Percentiles rank a stretch among this genome's conserved stretches.
phyloP scores from a whole-genome alignment of 2,888 invertebrate genomes.

The Epirrita christyi region DNA sequence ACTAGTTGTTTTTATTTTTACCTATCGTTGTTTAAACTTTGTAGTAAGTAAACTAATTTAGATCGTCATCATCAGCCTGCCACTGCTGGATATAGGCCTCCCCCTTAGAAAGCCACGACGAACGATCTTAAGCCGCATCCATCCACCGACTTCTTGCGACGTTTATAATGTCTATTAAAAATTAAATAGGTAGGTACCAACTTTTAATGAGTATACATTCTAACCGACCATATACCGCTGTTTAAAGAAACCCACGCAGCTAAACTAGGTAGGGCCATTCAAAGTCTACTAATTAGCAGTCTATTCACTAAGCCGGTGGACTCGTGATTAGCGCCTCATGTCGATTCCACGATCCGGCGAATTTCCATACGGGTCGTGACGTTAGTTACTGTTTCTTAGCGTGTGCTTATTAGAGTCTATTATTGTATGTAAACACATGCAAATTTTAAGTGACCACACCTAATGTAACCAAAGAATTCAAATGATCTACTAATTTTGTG shows the following conservation, averaged over 20 bases:
- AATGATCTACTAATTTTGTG: too few relatives aligned
- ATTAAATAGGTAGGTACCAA: too few relatives aligned
- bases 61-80: too few relatives aligned
- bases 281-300: slow-evolving; percentile 11
- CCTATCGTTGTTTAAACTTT: too few relatives aligned
- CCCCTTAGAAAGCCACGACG: too few relatives aligned
- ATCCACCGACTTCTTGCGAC: too few relatives aligned
- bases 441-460: not conserved
- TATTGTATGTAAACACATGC: not conserved
- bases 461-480: not conserved
- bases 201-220: not conserved
- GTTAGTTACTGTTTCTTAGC: not conserved
- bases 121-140: too few relatives aligned
- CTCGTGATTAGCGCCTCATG: slow-evolving; percentile 17
- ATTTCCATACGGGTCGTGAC: slow-evolving; percentile 14
- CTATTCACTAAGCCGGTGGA: slow-evolving; percentile 8
- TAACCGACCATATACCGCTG: not conserved
- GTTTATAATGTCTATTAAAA: too few relatives aligned
- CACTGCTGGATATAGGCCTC: too few relatives aligned
- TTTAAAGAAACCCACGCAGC: slow-evolving; percentile 2
- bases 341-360: not conserved
- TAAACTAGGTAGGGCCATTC: not conserved
- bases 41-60: too few relatives aligned
- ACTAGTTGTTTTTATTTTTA: too few relatives aligned
- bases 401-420: too few relatives aligned